These are phyloP conservation scores for Papilio elwesi DNA, from an alignment of 2,888 invertebrate species.

Conservation along the genomic window DNA sequence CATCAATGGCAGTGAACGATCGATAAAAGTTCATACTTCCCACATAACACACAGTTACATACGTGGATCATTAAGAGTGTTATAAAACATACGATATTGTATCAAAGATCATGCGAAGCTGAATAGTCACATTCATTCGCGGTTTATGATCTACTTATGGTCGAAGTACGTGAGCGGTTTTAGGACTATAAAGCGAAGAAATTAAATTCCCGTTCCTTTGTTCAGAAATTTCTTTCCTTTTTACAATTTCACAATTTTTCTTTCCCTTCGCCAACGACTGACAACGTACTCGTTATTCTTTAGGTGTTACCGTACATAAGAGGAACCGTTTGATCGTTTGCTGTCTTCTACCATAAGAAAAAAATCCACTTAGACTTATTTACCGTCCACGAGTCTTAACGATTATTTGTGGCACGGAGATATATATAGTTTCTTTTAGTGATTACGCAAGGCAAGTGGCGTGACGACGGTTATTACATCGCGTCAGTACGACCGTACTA, in stretches of 20 bases:
- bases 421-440: constrained; percentile 28
- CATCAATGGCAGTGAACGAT: constrained; percentile 23
- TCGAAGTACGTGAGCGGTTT: no score
- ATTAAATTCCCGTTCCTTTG: no score
- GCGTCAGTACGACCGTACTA: neutral
- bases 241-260: no score
- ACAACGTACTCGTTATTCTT: no score
- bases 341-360: neutral
- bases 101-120: neutral
- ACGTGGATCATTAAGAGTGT: no score
- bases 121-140: neutral
- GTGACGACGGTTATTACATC: constrained; percentile 28
- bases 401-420: constrained; percentile 33
- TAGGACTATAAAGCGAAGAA: no score
- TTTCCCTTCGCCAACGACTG: no score
- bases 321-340: neutral
- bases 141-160: no score
- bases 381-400: constrained; percentile 6
- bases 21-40: constrained; percentile 1
- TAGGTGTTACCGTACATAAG: neutral
- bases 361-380: neutral
- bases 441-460: constrained; percentile 37
- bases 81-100: neutral
- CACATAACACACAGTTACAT: neutral
- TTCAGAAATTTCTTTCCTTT: no score